Evolutionary conservation across 2,888 invertebrate species (phyloP), one percentile per base, ranked within the genome.

Genomic region (Heliconius charithonia): DNA sequence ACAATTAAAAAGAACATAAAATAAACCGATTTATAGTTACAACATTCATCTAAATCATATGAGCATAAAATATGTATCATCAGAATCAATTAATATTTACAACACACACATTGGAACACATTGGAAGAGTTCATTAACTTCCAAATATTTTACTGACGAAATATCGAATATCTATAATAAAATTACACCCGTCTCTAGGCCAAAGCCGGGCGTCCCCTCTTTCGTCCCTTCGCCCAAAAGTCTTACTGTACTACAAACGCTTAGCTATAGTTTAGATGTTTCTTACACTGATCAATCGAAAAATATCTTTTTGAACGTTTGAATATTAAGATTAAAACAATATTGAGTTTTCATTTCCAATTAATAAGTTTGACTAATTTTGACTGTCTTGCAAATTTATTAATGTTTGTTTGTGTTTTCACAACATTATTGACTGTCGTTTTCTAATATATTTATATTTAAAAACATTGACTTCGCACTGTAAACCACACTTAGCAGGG

Each of bases 141-240:
- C 16, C 45, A 76, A 69, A 75, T 73, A 78, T 56, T 76, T 75
- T 76, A 72, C 63, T 25, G 32, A 22, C 19, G 3, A 75, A 81
- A 79, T 76, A 79, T 79, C 73, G 81, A 79, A 79, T 80, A 79
- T 76, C 75, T 76, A 65, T 63, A 76, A 79, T 76, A 79, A 75
- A 69, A 80, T 79, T 79, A 73, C 65, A 74, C 73, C 77, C 80
- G 62, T 77, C 79, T 80, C 81, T 80, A 77, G 72, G 62, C 32
- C 37, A 63, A 73, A 75, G 76, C 72, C 77, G 27, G 32, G 66
- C 79, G 71, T 51, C 82, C 82, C 81, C 76, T 81, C 76, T 77
- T 76, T 77, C 82, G 74, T 70, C 82, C 82, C 81, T 81, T 80
- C 59, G 74, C 72, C 79, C 73, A 29, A 79, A 72, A 73, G 67